Conservation (phyloP, 2,797 vertebrate species). For the Tenualosa ilisha region DNA sequence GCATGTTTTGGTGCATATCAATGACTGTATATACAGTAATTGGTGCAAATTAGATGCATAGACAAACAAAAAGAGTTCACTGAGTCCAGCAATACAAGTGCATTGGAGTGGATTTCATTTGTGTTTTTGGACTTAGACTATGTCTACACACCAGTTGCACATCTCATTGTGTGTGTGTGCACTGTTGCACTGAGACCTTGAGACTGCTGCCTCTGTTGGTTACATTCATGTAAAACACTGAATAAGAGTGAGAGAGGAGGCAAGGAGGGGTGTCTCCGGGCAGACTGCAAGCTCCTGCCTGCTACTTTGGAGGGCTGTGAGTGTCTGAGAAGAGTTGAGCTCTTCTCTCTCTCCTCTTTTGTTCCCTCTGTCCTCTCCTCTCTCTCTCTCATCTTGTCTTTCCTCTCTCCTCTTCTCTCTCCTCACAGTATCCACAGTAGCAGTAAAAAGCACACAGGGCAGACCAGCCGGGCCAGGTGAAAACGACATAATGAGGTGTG, state of each 20-base stretch:
- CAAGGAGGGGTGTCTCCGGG: slow-evolving; percentile 42
- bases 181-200: background rate
- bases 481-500: slow-evolving; percentile 14
- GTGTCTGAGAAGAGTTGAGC: background rate
- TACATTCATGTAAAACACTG: background rate
- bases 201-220: background rate
- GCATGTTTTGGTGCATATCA: too few relatives aligned
- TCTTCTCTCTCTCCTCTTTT: too few relatives aligned
- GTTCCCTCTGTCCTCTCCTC: too few relatives aligned
- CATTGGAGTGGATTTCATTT: background rate
- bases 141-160: background rate
- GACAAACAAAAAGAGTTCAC: background rate
- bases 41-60: background rate
- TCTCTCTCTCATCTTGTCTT: background rate
- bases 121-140: background rate
- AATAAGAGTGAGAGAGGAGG: background rate
- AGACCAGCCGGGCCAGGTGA: background rate
- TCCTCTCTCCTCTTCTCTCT: background rate
- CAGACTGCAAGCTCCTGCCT: slow-evolving; percentile 35
- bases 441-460: background rate
- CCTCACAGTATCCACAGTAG: background rate
- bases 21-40: too few relatives aligned
- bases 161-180: background rate
- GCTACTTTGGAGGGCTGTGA: background rate
- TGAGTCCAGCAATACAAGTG: background rate